Percentiles rank a stretch among this genome's conserved stretches.
phyloP scores from a whole-genome alignment of 2,888 invertebrate genomes.

The Dryadula phaetusa region DNA sequence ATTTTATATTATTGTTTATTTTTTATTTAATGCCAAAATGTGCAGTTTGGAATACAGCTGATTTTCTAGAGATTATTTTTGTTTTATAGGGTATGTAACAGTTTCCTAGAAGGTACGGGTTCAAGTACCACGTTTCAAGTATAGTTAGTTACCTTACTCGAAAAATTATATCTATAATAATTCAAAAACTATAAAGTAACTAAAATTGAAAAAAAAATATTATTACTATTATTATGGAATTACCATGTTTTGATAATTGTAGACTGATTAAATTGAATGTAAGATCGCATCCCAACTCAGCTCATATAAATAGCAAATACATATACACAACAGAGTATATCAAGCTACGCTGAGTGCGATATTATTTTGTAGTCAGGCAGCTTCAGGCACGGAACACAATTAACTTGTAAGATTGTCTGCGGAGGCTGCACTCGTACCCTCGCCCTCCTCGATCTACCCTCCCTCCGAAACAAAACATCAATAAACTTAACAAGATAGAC shows the following conservation, averaged over 20 bases:
- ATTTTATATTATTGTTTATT: no score
- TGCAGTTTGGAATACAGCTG: no score
- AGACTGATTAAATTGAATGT: background rate
- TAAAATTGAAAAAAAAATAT: accelerated
- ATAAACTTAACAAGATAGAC: conserved; percentile 63
- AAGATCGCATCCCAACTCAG: conserved; percentile 6
- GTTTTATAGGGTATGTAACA: no score
- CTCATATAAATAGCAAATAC: conserved; percentile 34
- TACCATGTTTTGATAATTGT: no score
- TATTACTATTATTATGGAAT: background rate
- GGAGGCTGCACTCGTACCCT: conserved; percentile 80
- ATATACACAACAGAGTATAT: conserved; percentile 39
- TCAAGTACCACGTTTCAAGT: no score
- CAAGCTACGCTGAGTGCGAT: conserved; percentile 62
- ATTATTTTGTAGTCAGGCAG: conserved; percentile 80
- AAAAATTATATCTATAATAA: no score
- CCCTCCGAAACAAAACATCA: conserved; percentile 84
- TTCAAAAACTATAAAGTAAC: background rate
- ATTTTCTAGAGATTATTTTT: no score
- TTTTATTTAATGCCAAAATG: no score
- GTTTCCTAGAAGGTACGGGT: no score
- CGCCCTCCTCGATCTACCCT: conserved; percentile 79
- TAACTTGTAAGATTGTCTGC: conserved; percentile 85
- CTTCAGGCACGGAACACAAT: conserved; percentile 83
- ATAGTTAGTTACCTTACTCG: no score